These are phyloP conservation scores for Catamblyrhynchus diadema DNA, from an alignment of 2,797 vertebrate species.

Conservation along the genomic window DNA sequence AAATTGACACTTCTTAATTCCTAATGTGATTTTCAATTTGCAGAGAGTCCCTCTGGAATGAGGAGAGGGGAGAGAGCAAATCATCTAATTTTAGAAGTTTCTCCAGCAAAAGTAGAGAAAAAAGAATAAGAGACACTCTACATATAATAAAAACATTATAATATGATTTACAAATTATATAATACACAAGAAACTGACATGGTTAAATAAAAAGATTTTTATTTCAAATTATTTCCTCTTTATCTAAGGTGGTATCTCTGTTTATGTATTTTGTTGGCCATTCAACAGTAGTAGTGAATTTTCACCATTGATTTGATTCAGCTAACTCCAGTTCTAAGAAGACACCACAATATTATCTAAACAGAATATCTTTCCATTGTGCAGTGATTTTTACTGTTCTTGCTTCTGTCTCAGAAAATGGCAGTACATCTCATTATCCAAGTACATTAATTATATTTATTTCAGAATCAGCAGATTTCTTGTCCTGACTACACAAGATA, in stretches of 20 bases:
- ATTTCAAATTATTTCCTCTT: neutral
- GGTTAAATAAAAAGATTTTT: neutral
- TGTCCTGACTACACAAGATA: neutral
- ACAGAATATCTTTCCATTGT: neutral
- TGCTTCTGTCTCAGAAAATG: neutral
- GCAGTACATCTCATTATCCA: neutral
- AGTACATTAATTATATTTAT: neutral
- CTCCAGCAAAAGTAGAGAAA: neutral
- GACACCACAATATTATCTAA: neutral
- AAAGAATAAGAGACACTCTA: neutral
- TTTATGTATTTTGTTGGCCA: neutral
- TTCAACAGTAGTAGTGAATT: neutral
- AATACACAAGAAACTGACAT: neutral
- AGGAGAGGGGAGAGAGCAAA: neutral
- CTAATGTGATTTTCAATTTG: neutral
- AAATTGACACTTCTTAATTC: neutral
- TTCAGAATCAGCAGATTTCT: neutral
- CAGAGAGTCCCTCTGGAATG: neutral
- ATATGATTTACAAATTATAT: rapidly evolving
- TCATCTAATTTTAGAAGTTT: neutral
- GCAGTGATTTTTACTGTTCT: neutral
- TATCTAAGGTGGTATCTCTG: neutral
- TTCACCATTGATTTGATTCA: neutral
- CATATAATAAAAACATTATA: neutral
- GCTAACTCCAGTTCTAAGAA: neutral